Percentiles rank a stretch among this genome's conserved stretches.
phyloP scores from a whole-genome alignment of 2,888 invertebrate genomes.

The Megamerina dolium region DNA sequence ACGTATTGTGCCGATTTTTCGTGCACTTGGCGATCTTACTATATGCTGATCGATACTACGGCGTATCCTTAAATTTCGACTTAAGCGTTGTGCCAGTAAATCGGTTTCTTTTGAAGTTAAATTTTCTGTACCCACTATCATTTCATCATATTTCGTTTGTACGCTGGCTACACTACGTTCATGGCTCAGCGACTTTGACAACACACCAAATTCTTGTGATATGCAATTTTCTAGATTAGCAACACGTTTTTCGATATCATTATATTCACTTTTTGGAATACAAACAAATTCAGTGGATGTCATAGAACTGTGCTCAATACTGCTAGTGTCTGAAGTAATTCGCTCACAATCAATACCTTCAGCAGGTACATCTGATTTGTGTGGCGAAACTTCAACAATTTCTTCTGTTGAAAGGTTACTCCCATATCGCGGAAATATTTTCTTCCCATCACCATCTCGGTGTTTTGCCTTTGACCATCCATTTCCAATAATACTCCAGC shows the following conservation, averaged over 20 bases:
- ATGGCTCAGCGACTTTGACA: no score
- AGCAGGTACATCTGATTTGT: no score
- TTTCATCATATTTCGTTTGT: conserved; percentile 67
- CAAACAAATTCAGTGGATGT: conserved; percentile 60
- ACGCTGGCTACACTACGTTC: conserved; percentile 54
- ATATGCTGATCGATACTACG: conserved; percentile 64
- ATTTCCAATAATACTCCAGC: conserved; percentile 54
- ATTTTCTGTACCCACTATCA: conserved; percentile 60
- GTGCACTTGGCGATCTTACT: conserved; percentile 72
- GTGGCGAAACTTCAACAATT: no score
- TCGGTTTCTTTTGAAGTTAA: conserved; percentile 51
- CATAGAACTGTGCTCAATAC: no score
- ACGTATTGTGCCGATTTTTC: conserved; percentile 71
- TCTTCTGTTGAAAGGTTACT: no score
- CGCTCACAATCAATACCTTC: no score
- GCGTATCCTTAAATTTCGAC: conserved; percentile 62
- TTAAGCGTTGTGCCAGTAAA: conserved; percentile 63
- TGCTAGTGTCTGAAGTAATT: no score
- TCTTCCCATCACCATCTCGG: no score
- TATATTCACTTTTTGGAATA: conserved; percentile 69
- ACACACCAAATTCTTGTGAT: conserved; percentile 61
- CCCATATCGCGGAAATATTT: no score
- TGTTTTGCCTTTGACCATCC: conserved; percentile 25
- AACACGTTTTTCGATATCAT: conserved; percentile 70
- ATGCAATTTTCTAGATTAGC: conserved; percentile 66